Conservation (phyloP, 1,140 invertebrate genomes). For the Anoplophora glabripennis region DNA sequence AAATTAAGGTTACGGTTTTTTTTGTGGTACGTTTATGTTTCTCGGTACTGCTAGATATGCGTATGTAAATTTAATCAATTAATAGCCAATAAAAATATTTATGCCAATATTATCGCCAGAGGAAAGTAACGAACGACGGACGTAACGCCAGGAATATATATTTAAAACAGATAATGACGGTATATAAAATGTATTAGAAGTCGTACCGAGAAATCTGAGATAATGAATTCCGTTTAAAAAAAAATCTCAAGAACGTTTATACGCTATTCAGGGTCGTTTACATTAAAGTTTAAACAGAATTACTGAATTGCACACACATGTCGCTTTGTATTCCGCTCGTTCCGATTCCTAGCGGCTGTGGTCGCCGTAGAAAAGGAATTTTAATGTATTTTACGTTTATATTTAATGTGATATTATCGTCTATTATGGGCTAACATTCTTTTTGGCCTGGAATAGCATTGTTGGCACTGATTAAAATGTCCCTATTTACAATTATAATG, state of each 20-base stretch:
- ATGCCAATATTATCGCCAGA: too few relatives aligned
- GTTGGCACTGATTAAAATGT: too few relatives aligned
- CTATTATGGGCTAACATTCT: too few relatives aligned
- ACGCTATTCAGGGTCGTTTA: conserved; percentile 2
- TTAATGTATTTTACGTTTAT: neutral
- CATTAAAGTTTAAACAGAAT: conserved; percentile 1
- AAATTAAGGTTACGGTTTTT: too few relatives aligned
- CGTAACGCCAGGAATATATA: neutral
- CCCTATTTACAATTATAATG: too few relatives aligned
- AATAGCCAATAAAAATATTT: conserved; percentile 4
- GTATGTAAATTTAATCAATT: conserved; percentile 1
- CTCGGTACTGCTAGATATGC: too few relatives aligned
- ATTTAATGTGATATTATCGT: too few relatives aligned
- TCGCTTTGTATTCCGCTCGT: conserved; percentile 4
- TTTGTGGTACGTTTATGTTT: too few relatives aligned
- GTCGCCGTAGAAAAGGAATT: conserved; percentile 1
- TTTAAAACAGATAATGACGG: too few relatives aligned
- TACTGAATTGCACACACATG: conserved; percentile 10
- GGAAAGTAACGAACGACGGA: neutral
- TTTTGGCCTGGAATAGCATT: too few relatives aligned
- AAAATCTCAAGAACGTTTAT: conserved; percentile 9
- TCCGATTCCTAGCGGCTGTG: conserved; percentile 1
- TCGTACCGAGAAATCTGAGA: conserved; percentile 6
- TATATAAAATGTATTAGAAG: conserved; percentile 1
- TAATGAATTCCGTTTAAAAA: conserved; percentile 9